Evolutionary conservation across 2,888 invertebrate species (phyloP).

Genomic region (Chelonus formosanus): DNA sequence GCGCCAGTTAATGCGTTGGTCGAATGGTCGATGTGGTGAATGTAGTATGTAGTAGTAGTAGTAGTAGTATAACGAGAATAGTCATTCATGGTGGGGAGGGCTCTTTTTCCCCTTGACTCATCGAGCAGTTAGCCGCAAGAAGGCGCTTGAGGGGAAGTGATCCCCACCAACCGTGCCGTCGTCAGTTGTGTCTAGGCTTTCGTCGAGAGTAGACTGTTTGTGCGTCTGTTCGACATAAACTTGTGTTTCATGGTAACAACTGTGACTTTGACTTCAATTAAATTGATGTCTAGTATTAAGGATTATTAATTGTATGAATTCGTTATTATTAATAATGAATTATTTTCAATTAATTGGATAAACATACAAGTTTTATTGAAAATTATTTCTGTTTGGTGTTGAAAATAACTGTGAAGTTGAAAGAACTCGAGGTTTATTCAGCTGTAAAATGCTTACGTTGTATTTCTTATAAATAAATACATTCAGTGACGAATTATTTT

Average conservation of each 20-base stretch:
- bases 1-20: conserved; percentile 62
- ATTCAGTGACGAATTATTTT: not conserved
- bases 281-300: no score
- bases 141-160: conserved; percentile 43
- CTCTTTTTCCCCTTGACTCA: conserved; percentile 24
- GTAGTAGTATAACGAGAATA: conserved; percentile 19
- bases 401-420: not conserved
- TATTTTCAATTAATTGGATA: no score
- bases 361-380: no score
- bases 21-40: conserved; percentile 45
- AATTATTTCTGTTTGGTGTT: not conserved
- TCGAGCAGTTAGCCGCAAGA: conserved; percentile 26
- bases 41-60: conserved; percentile 24
- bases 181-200: conserved; percentile 61
- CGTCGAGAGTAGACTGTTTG: conserved; percentile 38
- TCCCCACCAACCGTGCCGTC: conserved; percentile 54
- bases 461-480: not conserved
- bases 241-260: not conserved
- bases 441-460: not conserved
- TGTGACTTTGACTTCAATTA: no score
- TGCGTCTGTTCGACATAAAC: conserved; percentile 31
- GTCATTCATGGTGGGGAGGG: conserved; percentile 32
- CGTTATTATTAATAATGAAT: no score
- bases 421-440: not conserved
- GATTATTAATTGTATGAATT: no score